Conservation (phyloP, 2,113 vertebrate genomes). For the Corapipo altera region DNA sequence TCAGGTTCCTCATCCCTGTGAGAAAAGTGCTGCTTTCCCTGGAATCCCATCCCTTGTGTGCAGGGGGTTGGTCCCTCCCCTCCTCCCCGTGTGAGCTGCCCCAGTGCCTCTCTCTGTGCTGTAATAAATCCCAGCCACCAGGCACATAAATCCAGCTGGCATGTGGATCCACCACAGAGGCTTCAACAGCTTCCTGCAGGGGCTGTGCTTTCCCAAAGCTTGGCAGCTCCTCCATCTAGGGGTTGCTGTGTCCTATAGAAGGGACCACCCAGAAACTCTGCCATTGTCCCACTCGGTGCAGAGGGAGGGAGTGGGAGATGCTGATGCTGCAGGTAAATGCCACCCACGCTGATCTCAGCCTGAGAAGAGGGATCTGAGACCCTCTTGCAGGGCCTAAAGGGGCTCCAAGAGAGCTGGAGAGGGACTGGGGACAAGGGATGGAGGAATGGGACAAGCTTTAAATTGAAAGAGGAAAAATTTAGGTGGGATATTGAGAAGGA, state of each 20-base stretch:
- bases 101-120: background rate
- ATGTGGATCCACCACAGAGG: background rate
- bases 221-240: background rate
- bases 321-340: background rate
- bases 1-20: background rate
- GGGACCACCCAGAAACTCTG: background rate
- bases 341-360: background rate
- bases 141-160: constrained; percentile 29
- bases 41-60: background rate
- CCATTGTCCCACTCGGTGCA: background rate
- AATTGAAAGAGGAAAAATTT: too few relatives aligned
- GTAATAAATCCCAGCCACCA: background rate
- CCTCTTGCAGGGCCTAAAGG: background rate
- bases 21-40: background rate
- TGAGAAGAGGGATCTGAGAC: background rate
- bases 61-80: background rate
- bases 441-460: background rate
- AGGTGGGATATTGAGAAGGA: background rate
- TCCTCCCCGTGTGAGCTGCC: background rate
- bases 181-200: constrained; percentile 6
- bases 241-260: background rate
- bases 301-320: rapidly evolving
- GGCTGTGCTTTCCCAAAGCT: background rate
- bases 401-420: background rate
- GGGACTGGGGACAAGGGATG: background rate